Conservation (phyloP, 1,140 invertebrate species). For the Druon quercuslanigerum region DNA sequence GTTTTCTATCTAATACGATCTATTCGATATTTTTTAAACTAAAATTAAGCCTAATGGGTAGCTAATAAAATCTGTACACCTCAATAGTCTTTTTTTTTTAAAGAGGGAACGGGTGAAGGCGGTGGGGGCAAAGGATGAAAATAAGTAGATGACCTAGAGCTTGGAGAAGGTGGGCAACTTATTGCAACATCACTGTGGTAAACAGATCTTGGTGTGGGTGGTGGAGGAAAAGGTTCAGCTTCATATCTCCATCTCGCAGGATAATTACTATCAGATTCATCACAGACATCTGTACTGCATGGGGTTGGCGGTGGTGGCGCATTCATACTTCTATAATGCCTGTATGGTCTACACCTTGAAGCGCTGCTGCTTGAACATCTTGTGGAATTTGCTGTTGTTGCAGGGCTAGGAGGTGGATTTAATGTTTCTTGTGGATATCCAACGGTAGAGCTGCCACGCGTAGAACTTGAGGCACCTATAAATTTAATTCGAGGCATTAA, state of each 20-base stretch:
- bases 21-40: too few relatives aligned
- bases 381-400: conserved; percentile 81
- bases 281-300: conserved; percentile 94
- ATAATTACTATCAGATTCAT: conserved; percentile 88
- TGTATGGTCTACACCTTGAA: conserved; percentile 80
- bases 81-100: background rate
- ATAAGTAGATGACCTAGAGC: conserved; percentile 84
- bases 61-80: background rate
- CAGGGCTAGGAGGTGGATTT: conserved; percentile 93
- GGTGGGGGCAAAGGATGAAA: conserved; percentile 84
- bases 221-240: conserved; percentile 86
- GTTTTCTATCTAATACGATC: too few relatives aligned
- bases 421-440: conserved; percentile 88
- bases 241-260: conserved; percentile 71
- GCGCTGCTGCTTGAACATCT: conserved; percentile 77
- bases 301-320: conserved; percentile 94
- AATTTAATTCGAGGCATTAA: background rate
- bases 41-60: too few relatives aligned
- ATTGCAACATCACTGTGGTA: conserved; percentile 81
- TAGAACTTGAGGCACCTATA: conserved; percentile 85
- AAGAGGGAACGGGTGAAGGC: conserved; percentile 81
- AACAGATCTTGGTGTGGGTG: conserved; percentile 88
- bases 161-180: conserved; percentile 86
- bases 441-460: conserved; percentile 76
- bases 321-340: conserved; percentile 86